phyloP scores from a whole-genome alignment of 2,113 vertebrate species.

The Sigmodon hispidus region DNA sequence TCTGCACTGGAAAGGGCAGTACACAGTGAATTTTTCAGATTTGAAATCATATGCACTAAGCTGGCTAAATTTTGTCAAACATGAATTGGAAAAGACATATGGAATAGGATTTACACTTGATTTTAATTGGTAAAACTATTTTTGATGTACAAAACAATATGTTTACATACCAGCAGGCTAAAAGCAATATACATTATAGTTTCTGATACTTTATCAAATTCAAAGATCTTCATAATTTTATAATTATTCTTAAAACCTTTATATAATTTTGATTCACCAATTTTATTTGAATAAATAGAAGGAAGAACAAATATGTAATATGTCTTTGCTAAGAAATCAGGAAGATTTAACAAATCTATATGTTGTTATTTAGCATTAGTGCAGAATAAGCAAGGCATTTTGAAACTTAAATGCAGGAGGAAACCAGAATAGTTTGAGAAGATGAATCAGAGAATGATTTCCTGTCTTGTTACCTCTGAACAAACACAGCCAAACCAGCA shows the following conservation, averaged over 20 bases:
- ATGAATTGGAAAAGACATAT: background rate
- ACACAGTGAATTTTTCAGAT: background rate
- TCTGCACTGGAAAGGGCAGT: constrained; percentile 27
- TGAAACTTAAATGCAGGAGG: background rate
- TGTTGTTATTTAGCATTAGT: background rate
- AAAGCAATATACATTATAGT: background rate
- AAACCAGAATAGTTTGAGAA: background rate
- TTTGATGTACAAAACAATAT: constrained; percentile 23
- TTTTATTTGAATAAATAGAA: background rate
- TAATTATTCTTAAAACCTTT: background rate
- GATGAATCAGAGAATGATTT: background rate
- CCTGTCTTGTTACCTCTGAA: background rate
- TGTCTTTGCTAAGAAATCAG: background rate
- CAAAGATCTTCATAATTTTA: constrained; percentile 20
- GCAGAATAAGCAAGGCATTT: background rate
- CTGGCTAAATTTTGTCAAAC: background rate
- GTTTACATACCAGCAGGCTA: constrained; percentile 13
- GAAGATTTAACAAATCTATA: background rate
- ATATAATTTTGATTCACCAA: background rate
- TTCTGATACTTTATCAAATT: constrained; percentile 20
- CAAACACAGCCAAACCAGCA: background rate
- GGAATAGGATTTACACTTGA: background rate
- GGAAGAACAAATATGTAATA: background rate
- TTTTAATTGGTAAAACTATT: constrained; percentile 38
- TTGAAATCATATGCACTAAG: background rate